Percentiles rank a stretch among this genome's conserved stretches.
Conservation (phyloP, 2,888 invertebrate species). For the Eulithis testata region DNA sequence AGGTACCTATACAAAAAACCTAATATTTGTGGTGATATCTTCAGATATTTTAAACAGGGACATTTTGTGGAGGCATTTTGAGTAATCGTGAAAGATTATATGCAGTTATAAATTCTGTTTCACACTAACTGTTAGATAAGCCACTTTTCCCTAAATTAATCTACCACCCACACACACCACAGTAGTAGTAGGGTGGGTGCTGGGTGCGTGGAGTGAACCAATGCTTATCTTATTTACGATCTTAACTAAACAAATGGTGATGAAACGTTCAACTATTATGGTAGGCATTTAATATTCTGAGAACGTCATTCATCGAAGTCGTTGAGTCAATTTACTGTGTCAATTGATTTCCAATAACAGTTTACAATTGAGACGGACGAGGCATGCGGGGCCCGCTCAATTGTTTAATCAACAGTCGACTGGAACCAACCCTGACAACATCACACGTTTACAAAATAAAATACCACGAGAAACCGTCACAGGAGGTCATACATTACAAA, state of each 20-base stretch:
- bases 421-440: slow-evolving; percentile 61
- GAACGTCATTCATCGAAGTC: slow-evolving; percentile 61
- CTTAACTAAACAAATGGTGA: slow-evolving; percentile 34
- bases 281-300: slow-evolving; percentile 34
- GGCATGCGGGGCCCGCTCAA: slow-evolving; percentile 75
- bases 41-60: no score
- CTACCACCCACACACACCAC: no score
- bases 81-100: no score
- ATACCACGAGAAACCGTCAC: slow-evolving; percentile 49
- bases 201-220: background rate
- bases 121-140: no score
- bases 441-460: slow-evolving; percentile 61
- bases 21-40: no score
- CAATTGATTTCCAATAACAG: slow-evolving; percentile 83
- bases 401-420: slow-evolving; percentile 77
- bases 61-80: no score
- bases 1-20: background rate
- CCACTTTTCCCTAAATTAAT: no score
- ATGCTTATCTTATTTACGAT: slow-evolving; percentile 9
- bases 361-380: slow-evolving; percentile 76
- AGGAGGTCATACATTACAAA: slow-evolving; percentile 55
- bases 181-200: background rate
- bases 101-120: no score
- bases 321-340: slow-evolving; percentile 68
- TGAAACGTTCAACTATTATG: slow-evolving; percentile 18